Evolutionary conservation across 2,113 vertebrate genomes (phyloP), one percentile per base, ranked within the genome.

Genomic region (Carassius auratus): DNA sequence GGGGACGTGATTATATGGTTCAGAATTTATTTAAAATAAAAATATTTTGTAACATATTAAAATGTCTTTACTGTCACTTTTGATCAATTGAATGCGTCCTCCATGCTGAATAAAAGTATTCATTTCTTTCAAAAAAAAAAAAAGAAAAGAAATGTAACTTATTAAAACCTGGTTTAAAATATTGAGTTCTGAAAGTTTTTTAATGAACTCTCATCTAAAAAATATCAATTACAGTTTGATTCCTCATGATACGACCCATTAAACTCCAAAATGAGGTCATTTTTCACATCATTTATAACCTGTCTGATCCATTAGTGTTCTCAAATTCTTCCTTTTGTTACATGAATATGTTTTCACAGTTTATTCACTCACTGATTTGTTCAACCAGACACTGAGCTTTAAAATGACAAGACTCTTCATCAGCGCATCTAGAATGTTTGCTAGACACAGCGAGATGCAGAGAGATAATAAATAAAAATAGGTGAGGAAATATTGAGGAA

Each of bases 401-500:
- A 30, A 66, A 30, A 30, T 30, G 62, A 66, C 62, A 66, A 66
- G 23, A 66, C 62, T 45, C 42, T 1, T 66, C 23, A 66, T 7
- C 62, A 30, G 23, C 1, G 21, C 42, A 10, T 48, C 48, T 7
- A 4, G 15, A 1, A 59, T 78, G 52, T 74, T 23, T 74, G 71
- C 59, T 9, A 61, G 13, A 59, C 57, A 79, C 55, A 62, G 5
- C 1, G 12, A 45, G n/a, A 38, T 30, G 19, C 19, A 14, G 30
- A 48, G 8, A 76, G 12, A 15, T 0, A 50, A 45, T 9, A 48
- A 48, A 48, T 9, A 45, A 48, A 26, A 45, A n/a, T 5, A 76
- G n/a, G n/a, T n/a, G n/a, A n/a, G n/a, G n/a, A n/a, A n/a, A 55
- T 76, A 76, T 52, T 76, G 48, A 76, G 23, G 23, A 50, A 48